These are phyloP conservation scores for Semicossyphus pulcher DNA, from an alignment of 2,113 vertebrate genomes.

Conservation along the genomic window DNA sequence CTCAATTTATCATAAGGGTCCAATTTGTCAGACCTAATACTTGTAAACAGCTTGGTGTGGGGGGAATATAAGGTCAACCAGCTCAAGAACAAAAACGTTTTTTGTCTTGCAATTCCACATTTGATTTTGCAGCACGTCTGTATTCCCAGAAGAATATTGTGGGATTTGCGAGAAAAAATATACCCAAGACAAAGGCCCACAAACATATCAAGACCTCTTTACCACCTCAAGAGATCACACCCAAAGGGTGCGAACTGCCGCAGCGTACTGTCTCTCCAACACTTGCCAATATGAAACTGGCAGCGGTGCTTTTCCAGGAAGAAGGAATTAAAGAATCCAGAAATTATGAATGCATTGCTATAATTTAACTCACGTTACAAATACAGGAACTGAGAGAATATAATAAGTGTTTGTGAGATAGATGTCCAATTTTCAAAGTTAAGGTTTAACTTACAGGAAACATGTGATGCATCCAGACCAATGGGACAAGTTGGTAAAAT, in stretches of 20 bases:
- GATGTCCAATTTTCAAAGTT: neutral
- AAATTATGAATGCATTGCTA: neutral
- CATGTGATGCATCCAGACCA: neutral
- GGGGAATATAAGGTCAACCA: conserved; percentile 17
- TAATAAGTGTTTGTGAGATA: neutral
- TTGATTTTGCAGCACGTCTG: too few species aligned
- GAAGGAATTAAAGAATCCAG: too few species aligned
- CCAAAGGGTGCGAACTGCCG: neutral
- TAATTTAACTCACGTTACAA: neutral
- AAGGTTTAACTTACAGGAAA: neutral
- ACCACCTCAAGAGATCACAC: neutral
- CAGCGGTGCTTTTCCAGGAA: too few species aligned
- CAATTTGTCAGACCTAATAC: too few species aligned
- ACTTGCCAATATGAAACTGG: too few species aligned
- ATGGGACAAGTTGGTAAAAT: too few species aligned
- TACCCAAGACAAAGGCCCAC: neutral
- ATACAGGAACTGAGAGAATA: neutral
- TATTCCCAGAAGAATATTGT: neutral
- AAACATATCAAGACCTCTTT: neutral
- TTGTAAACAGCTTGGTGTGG: too few species aligned
- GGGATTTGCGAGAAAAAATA: too few species aligned
- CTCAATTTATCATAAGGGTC: too few species aligned
- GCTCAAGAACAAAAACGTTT: too few species aligned
- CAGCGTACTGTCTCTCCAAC: too few species aligned
- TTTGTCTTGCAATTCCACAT: too few species aligned